Evolutionary conservation across 2,888 invertebrate species (phyloP).

Genomic region (Villa cingulata): DNA sequence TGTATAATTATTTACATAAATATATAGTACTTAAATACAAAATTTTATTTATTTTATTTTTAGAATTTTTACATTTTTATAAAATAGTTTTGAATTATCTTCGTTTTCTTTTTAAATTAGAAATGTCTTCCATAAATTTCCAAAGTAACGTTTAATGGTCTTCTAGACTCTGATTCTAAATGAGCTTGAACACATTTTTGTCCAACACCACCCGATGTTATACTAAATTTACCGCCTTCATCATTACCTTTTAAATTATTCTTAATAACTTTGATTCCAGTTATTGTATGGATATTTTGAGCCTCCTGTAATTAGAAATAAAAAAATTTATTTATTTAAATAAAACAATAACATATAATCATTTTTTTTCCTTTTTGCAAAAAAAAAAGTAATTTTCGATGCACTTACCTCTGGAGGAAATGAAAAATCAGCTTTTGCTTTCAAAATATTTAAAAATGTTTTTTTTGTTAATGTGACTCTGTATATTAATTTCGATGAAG

Average conservation of each 20-base stretch:
- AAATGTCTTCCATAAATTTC: conserved; percentile 23
- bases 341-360: too few relatives aligned
- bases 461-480: too few relatives aligned
- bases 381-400: neutral
- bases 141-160: conserved; percentile 29
- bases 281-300: neutral
- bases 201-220: conserved; percentile 28
- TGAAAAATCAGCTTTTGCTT: neutral
- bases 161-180: conserved; percentile 29
- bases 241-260: conserved; percentile 27
- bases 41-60: too few relatives aligned
- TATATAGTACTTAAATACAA: too few relatives aligned
- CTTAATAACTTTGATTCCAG: conserved; percentile 19
- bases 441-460: too few relatives aligned
- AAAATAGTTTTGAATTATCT: too few relatives aligned
- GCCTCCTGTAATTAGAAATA: neutral
- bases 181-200: conserved; percentile 20
- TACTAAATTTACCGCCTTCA: conserved; percentile 26
- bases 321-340: neutral
- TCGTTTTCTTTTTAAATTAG: too few relatives aligned
- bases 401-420: neutral
- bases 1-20: too few relatives aligned
- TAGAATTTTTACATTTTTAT: too few relatives aligned
- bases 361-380: too few relatives aligned
- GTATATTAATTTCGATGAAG: neutral